Conservation (phyloP, 92 coral and sea anemone genomes). For the Zoanthus sansibaricus region DNA sequence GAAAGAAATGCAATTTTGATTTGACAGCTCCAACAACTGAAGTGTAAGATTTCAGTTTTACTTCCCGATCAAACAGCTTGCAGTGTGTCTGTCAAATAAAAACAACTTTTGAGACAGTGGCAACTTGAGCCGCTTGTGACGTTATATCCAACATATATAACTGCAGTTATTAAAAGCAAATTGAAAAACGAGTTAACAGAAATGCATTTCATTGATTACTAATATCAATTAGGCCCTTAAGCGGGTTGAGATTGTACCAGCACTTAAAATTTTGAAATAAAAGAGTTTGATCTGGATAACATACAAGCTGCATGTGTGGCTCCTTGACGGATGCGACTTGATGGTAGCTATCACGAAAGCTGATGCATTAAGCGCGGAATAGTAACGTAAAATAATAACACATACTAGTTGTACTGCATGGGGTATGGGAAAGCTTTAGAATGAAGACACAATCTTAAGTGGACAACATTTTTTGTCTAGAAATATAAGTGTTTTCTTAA, state of each 20-base stretch:
- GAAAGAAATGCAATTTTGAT: neutral
- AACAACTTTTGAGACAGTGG: neutral
- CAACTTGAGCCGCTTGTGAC: neutral
- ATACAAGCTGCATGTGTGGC: neutral
- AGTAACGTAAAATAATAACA: too few species aligned
- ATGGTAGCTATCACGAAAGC: neutral
- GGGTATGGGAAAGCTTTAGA: neutral
- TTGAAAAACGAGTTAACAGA: neutral
- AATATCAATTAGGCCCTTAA: neutral
- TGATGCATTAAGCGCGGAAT: neutral
- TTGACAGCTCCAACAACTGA: neutral
- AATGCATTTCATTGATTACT: neutral
- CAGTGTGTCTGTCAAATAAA: neutral
- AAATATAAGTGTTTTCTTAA: neutral
- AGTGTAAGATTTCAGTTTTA: slow-evolving; percentile 8
- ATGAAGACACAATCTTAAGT: neutral
- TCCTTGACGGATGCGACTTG: neutral
- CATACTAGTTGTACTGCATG: neutral
- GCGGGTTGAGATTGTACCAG: neutral
- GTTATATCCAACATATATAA: neutral
- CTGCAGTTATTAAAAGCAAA: neutral
- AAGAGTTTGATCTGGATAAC: neutral
- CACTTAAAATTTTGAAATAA: neutral
- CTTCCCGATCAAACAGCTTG: neutral
- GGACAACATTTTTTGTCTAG: neutral